These are phyloP conservation scores for Epinephelus fuscoguttatus DNA, from an alignment of 2,113 vertebrate genomes.

Conservation along the genomic window DNA sequence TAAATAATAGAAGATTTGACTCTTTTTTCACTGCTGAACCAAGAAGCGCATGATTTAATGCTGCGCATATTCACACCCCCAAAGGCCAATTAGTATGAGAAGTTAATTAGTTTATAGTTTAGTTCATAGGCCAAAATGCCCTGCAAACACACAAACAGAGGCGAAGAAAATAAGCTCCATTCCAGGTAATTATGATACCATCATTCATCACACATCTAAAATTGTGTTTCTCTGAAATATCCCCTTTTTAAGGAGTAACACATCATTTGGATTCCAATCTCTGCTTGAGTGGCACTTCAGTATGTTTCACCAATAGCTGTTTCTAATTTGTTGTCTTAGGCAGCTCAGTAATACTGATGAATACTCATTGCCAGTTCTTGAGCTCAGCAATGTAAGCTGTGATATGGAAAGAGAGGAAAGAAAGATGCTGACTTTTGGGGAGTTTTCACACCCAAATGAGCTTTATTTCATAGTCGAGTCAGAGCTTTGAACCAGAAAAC, in stretches of 20 bases:
- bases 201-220: background rate
- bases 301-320: background rate
- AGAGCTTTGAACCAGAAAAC: slow-evolving; percentile 40
- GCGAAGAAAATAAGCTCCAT: slow-evolving; percentile 5
- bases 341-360: background rate
- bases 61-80: background rate
- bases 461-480: slow-evolving; percentile 33
- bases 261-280: background rate
- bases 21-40: background rate
- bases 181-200: slow-evolving; percentile 26
- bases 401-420: background rate
- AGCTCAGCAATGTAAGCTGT: background rate
- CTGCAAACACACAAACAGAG: slow-evolving; percentile 7
- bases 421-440: background rate
- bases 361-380: background rate
- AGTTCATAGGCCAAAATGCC: slow-evolving; percentile 1
- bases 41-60: background rate
- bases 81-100: slow-evolving; percentile 15
- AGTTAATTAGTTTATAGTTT: slow-evolving; percentile 32
- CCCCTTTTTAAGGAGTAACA: slow-evolving; percentile 8
- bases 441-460: slow-evolving; percentile 43
- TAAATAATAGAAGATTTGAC: slow-evolving; percentile 1
- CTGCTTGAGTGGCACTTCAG: background rate
- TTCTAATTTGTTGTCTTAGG: background rate
- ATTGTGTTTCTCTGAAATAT: slow-evolving; percentile 4